Conservation (phyloP, 2,797 vertebrate species). For the Amniataba percoides region DNA sequence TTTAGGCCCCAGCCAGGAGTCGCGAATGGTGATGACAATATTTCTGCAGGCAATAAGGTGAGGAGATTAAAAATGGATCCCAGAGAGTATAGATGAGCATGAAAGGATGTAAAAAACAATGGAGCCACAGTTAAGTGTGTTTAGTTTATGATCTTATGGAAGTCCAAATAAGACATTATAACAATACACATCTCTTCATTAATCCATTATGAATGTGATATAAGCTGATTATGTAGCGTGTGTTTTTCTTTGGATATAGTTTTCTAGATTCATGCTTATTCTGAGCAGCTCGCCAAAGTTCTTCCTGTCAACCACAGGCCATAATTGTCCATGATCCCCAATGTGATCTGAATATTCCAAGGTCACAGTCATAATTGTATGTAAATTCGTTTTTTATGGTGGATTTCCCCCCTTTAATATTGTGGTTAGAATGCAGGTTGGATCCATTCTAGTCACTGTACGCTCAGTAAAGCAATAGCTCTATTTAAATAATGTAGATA, state of each 20-base stretch:
- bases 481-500: slow-evolving; percentile 69
- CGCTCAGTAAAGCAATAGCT: slow-evolving; percentile 50
- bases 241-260: neutral
- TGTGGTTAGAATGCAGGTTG: slow-evolving; percentile 45
- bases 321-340: neutral
- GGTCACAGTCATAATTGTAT: slow-evolving; percentile 50
- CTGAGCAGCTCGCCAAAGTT: neutral
- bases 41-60: slow-evolving; percentile 79
- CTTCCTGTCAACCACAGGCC: neutral
- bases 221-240: too few species aligned
- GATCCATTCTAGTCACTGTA: slow-evolving; percentile 33
- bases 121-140: slow-evolving; percentile 47
- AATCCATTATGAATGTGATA: too few species aligned
- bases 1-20: slow-evolving; percentile 71
- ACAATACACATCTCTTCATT: slow-evolving; percentile 10
- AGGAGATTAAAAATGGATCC: slow-evolving; percentile 78
- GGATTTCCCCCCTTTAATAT: slow-evolving; percentile 53
- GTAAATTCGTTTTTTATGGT: slow-evolving; percentile 56
- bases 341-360: slow-evolving; percentile 41
- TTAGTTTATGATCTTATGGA: slow-evolving; percentile 46
- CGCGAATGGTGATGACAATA: slow-evolving; percentile 74
- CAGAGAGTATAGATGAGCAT: slow-evolving; percentile 37
- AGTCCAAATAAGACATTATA: slow-evolving; percentile 41
- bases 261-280: neutral
- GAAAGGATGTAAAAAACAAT: slow-evolving; percentile 14